Evolutionary conservation across 2,797 vertebrate species (phyloP).

Genomic region (Labroides dimidiatus): DNA sequence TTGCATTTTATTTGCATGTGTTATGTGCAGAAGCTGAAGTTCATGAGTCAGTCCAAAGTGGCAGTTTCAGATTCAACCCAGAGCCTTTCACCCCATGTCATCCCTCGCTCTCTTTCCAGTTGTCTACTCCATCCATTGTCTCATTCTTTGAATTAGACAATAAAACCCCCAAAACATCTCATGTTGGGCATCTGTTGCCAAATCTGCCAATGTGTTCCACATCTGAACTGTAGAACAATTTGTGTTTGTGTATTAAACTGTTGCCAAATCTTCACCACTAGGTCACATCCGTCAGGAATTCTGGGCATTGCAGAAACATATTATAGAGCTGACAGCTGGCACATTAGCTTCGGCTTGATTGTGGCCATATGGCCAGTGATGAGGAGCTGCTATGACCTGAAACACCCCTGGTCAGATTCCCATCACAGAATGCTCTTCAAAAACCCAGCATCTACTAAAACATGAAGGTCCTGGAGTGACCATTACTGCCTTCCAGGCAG

Average conservation of each 20-base stretch:
- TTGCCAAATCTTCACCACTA: conserved; percentile 45
- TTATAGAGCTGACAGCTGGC: conserved; percentile 71
- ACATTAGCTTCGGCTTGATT: conserved; percentile 74
- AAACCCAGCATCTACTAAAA: conserved; percentile 66
- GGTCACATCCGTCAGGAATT: conserved; percentile 68
- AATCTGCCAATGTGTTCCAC: conserved; percentile 18
- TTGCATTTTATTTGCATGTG: no score
- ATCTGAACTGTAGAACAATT: conserved; percentile 33
- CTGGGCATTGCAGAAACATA: conserved; percentile 53
- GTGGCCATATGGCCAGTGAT: conserved; percentile 76
- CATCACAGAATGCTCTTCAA: conserved; percentile 62
- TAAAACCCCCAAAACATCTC: neutral
- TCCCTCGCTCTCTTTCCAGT: no score
- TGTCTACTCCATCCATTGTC: no score
- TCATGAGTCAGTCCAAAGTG: no score
- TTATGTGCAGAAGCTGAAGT: no score
- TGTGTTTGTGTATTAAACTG: conserved; percentile 40
- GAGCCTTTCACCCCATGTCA: no score
- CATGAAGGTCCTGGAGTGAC: conserved; percentile 59
- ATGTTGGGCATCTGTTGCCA: neutral
- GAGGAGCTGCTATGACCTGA: conserved; percentile 67
- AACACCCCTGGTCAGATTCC: conserved; percentile 66
- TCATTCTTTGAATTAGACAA: no score
- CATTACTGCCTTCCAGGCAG: conserved; percentile 64
- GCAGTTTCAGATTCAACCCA: no score